A percentile compares a stretch with the other conserved stretches of the same genome.
These are phyloP conservation scores for Nesidiocoris tenuis DNA, from an alignment of 2,888 invertebrate species.

Conservation along the genomic window DNA sequence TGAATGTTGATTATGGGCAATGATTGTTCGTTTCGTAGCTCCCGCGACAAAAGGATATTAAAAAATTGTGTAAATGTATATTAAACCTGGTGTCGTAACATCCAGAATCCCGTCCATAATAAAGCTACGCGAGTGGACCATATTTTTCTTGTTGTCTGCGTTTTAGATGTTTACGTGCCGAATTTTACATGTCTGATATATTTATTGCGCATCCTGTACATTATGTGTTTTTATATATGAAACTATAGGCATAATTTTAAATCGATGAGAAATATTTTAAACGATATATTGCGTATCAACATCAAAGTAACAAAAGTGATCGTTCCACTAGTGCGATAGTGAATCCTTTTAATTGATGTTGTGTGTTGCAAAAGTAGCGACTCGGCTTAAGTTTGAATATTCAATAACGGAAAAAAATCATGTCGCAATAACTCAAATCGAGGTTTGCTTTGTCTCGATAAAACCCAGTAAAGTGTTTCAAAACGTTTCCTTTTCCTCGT, in stretches of 20 bases:
- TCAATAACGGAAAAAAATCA: too few relatives aligned
- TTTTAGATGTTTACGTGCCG: conserved; percentile 44
- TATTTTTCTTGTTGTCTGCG: conserved; percentile 45
- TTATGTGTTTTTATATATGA: conserved; percentile 8
- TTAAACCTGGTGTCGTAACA: conserved; percentile 44
- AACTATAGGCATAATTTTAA: background rate
- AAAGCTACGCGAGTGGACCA: conserved; percentile 46
- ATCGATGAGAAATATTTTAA: background rate
- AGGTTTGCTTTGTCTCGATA: too few relatives aligned
- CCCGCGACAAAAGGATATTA: conserved; percentile 25
- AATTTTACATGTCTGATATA: conserved; percentile 21
- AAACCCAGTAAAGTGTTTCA: too few relatives aligned
- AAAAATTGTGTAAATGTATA: conserved; percentile 8
- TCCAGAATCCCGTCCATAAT: conserved; percentile 46
- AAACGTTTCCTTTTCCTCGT: too few relatives aligned
- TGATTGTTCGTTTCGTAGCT: conserved; percentile 14
- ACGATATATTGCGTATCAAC: background rate
- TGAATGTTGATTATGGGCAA: conserved; percentile 27
- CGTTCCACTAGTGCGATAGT: background rate
- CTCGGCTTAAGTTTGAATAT: too few relatives aligned
- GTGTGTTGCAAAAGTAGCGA: background rate
- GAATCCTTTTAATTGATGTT: background rate
- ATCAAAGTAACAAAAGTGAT: background rate
- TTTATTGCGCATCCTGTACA: conserved; percentile 29
- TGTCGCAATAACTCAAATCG: too few relatives aligned